Conservation (phyloP, 2,888 invertebrate species). For the Thelaira solivaga region DNA sequence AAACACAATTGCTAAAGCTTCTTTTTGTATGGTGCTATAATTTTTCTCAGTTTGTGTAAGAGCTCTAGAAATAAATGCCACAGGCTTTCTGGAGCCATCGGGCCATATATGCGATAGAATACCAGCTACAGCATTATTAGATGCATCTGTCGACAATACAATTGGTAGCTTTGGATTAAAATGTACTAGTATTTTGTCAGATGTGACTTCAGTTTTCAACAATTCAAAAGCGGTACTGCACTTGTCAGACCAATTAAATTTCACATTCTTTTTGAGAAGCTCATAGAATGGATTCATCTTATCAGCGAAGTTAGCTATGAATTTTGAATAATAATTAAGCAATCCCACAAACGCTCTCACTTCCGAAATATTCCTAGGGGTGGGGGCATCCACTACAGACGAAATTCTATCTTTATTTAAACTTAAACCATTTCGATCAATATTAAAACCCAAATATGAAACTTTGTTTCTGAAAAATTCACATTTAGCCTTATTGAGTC, state of each 20-base stretch:
- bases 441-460: conserved; percentile 42
- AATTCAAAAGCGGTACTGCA: conserved; percentile 65
- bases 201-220: conserved; percentile 64
- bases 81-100: conserved; percentile 40
- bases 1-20: conserved; percentile 39
- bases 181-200: conserved; percentile 54
- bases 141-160: not conserved
- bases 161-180: conserved; percentile 15
- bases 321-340: conserved; percentile 56
- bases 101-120: conserved; percentile 53
- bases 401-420: conserved; percentile 33
- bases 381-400: conserved; percentile 24
- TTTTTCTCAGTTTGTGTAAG: conserved; percentile 45
- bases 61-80: conserved; percentile 1
- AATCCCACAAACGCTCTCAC: conserved; percentile 42
- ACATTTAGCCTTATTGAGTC: conserved; percentile 39
- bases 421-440: conserved; percentile 32
- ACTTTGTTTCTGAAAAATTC: conserved; percentile 43
- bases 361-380: conserved; percentile 36
- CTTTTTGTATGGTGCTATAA: conserved; percentile 42
- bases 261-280: conserved; percentile 9
- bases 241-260: conserved; percentile 66
- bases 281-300: conserved; percentile 40
- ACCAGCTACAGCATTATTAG: conserved; percentile 2
- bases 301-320: too few relatives aligned